Base-by-base conservation (phyloP, 1,140 invertebrate genomes). In the Drosophila lacertosa region DNA sequence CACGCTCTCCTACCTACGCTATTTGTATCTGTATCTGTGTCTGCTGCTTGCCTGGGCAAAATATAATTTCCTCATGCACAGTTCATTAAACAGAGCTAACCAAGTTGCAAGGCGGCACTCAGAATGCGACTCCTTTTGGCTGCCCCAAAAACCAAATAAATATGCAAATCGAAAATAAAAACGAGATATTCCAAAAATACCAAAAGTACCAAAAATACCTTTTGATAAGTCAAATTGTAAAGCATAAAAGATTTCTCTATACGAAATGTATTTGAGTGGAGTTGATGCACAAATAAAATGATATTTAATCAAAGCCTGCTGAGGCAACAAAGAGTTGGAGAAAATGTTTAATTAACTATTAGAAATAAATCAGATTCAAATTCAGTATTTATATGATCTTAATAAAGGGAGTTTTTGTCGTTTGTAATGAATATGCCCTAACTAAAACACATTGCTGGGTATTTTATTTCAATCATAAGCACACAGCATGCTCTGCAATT, bases 71-170 rank as follows among this genome's bases (percentile, higher is more conserved):
- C 77, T 77, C 81, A 72, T 86, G 59, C 68, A 55, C 81, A 82
- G 81, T 86, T 86, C 77, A 88, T 86, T 86, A 88, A 86, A 77
- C 81, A 84, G 66, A 78, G 79, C 74, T 71, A 78, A 70, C 70
- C 75, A 74, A 75, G 57, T 77, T 67, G 54, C 64, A 74, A 74
- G 74, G 22, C 74, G 79, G 70, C 76, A 74, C 63, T 78, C 64
- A 59, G 58, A 62, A 74, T 29, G 15, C 24, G 10, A 5, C 4
- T 55, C 4, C 11, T 29, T 29, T 15, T 32, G 15, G 26, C 4
- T 42, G 37, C 24, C 53, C 53, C 10, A 22, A 44, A 68, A 37
- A 24, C n/a, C 53, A 70, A 64, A 59, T 47, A 71, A 72, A 60
- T 71, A 71, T 80, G 60, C 63, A 82, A 78, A 74, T 66, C 39